Conservation (phyloP, 2,113 vertebrate genomes). For the Mastomys coucha region DNA sequence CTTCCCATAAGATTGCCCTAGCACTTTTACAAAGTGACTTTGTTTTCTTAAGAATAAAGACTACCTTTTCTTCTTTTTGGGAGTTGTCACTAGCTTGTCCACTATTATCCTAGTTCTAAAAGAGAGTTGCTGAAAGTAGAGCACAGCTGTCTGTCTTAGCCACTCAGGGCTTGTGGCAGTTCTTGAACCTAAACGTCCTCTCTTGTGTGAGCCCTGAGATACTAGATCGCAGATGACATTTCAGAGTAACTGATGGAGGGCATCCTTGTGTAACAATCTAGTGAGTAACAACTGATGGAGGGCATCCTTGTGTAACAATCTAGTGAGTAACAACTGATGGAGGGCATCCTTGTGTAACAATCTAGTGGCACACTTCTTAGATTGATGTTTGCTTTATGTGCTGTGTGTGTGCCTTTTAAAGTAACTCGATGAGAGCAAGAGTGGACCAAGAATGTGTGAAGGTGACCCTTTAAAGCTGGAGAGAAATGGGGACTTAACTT, state of each 20-base stretch:
- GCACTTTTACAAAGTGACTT: background rate
- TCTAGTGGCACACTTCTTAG: conserved; percentile 24
- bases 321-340: too few relatives aligned
- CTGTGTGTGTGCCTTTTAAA: conserved; percentile 35
- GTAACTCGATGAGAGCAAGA: conserved; percentile 25
- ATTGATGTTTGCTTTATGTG: background rate
- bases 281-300: too few relatives aligned
- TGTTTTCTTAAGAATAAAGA: conserved; percentile 29
- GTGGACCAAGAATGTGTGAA: background rate
- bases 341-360: too few relatives aligned
- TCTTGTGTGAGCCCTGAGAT: background rate
- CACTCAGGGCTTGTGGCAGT: background rate
- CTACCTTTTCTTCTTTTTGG: background rate
- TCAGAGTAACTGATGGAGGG: background rate
- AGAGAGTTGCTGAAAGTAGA: conserved; percentile 24
- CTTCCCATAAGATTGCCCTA: background rate
- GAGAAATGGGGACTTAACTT: background rate
- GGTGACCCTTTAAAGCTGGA: background rate
- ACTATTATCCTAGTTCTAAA: conserved; percentile 50
- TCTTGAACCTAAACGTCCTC: conserved; percentile 28
- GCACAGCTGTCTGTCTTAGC: background rate
- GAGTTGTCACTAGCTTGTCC: background rate
- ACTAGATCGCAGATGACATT: background rate
- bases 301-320: too few relatives aligned
- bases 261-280: background rate